Evolutionary conservation across 2,888 invertebrate species (phyloP).

Genomic region (Lasioglossum zephyrum): DNA sequence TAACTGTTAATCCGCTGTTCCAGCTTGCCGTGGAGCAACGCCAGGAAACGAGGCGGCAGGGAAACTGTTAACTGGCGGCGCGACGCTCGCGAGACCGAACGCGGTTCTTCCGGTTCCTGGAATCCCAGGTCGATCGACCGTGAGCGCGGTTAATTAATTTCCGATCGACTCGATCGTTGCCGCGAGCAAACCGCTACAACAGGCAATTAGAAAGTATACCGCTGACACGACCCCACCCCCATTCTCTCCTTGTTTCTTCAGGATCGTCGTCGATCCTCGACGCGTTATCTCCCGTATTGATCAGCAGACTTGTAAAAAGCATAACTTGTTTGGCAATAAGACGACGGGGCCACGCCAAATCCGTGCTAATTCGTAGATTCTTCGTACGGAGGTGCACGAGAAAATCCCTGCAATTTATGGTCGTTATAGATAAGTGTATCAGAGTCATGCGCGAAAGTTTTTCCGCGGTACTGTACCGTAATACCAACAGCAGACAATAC

Average conservation of each 20-base stretch:
- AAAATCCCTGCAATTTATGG: neutral
- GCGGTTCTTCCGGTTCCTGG: constrained; percentile 1
- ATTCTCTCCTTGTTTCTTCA: neutral
- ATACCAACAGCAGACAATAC: neutral
- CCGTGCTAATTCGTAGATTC: neutral
- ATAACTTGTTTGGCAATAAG: neutral
- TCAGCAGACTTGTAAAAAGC: neutral
- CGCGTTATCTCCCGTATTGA: too few species aligned
- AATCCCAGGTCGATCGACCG: constrained; percentile 13
- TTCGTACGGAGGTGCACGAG: neutral
- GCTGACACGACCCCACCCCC: neutral
- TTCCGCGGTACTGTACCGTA: neutral
- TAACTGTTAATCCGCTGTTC: constrained; percentile 62
- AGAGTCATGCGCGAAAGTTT: neutral
- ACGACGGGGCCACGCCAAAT: neutral
- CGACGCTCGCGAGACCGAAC: neutral
- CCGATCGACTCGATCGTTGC: constrained; percentile 10
- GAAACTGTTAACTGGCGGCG: neutral
- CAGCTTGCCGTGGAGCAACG: neutral
- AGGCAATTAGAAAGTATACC: neutral
- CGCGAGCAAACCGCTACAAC: neutral
- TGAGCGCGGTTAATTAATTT: constrained; percentile 27
- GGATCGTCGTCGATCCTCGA: neutral
- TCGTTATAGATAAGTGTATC: neutral
- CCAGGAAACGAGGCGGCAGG: constrained; percentile 3